These are phyloP conservation scores for Enteromius treurensis DNA, from an alignment of 2,797 vertebrate genomes.

Conservation along the genomic window DNA sequence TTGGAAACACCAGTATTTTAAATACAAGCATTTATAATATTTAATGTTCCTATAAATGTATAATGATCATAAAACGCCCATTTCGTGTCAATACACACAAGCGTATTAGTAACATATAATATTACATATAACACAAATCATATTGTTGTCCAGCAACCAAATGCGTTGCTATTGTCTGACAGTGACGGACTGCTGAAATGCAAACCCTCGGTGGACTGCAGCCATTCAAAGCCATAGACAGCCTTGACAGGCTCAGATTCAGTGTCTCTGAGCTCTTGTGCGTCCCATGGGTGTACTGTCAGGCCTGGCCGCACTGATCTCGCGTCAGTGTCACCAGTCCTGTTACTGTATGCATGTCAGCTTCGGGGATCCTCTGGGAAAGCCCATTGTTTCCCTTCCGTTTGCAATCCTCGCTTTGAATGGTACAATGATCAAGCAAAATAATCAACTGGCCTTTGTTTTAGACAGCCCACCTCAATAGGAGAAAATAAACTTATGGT, in stretches of 20 bases:
- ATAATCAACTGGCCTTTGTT: slow-evolving; percentile 82
- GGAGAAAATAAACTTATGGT: slow-evolving; percentile 79
- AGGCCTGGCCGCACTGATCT: slow-evolving; percentile 69
- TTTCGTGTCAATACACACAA: slow-evolving; percentile 1
- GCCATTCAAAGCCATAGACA: slow-evolving; percentile 63
- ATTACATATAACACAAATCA: slow-evolving; percentile 21
- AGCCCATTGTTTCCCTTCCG: slow-evolving; percentile 53
- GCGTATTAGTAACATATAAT: slow-evolving; percentile 12
- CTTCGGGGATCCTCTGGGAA: slow-evolving; percentile 53
- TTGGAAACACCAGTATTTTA: neutral
- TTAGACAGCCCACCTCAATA: slow-evolving; percentile 65
- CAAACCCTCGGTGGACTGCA: slow-evolving; percentile 66
- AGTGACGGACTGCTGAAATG: slow-evolving; percentile 57
- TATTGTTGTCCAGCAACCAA: slow-evolving; percentile 3
- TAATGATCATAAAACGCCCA: neutral
- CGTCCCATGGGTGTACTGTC: slow-evolving; percentile 71
- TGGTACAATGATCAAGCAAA: slow-evolving; percentile 76
- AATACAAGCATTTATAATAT: neutral
- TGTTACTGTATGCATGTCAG: slow-evolving; percentile 70
- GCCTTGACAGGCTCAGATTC: slow-evolving; percentile 68
- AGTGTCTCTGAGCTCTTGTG: slow-evolving; percentile 69
- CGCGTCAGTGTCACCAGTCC: slow-evolving; percentile 62
- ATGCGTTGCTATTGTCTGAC: slow-evolving; percentile 63
- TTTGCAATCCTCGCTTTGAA: slow-evolving; percentile 68
- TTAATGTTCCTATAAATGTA: neutral